Evolutionary conservation across 2,797 vertebrate species (phyloP).

Genomic region (Platyrinchus mystaceus): DNA sequence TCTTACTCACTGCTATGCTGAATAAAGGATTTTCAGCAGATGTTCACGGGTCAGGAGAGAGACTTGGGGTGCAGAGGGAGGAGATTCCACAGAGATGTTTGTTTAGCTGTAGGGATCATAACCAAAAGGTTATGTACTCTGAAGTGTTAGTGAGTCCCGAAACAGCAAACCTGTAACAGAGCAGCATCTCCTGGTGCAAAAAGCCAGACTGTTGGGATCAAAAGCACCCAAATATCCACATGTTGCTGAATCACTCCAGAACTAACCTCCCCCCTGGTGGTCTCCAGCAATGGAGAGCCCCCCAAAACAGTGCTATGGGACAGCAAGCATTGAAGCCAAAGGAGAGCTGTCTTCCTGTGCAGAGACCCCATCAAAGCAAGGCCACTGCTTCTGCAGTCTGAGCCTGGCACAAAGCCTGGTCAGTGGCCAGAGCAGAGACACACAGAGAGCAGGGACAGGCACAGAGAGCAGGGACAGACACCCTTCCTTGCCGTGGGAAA

Average conservation of each 20-base stretch:
- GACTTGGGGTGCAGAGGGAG: not conserved
- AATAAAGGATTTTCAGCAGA: not conserved
- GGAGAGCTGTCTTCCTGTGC: not conserved
- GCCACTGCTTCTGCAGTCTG: not conserved
- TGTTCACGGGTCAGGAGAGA: not conserved
- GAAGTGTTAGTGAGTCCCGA: accelerated
- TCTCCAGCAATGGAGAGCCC: not conserved
- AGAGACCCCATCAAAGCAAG: not conserved
- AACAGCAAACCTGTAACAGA: not conserved
- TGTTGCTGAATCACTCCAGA: slow-evolving; percentile 16
- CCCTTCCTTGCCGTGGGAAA: not conserved
- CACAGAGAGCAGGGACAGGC: not conserved
- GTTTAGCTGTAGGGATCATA: not conserved
- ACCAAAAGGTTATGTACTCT: not conserved
- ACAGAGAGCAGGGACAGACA: not conserved
- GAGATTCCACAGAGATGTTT: not conserved
- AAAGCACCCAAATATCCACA: not conserved
- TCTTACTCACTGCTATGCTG: not conserved
- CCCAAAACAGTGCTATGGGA: accelerated
- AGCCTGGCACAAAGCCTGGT: not conserved
- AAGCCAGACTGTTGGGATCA: not conserved
- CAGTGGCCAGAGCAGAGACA: not conserved
- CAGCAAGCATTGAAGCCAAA: accelerated
- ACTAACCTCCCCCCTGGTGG: not conserved
- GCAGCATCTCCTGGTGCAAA: not conserved